Base-by-base conservation (phyloP, 2,888 invertebrate species). In the Pomacea canaliculata region DNA sequence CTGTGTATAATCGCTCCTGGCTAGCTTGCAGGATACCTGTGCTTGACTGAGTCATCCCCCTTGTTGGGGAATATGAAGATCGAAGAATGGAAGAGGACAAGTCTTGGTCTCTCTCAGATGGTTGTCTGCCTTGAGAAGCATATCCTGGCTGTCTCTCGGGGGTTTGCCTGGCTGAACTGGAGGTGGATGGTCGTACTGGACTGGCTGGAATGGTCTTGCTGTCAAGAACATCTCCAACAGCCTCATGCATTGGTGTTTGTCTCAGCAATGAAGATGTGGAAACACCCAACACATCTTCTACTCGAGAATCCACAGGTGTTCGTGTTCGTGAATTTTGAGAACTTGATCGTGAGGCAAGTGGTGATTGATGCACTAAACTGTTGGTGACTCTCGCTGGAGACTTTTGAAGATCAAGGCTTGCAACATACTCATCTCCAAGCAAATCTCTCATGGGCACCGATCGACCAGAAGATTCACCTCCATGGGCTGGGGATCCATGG, bases 1-100 rank as follows among this genome's bases (percentile, higher is more conserved):
- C 71, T 18, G 70, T 70, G 18, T 83, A 84, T 13, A 83, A 71
- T 73, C 82, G 83, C 70, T 85, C 84, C 56, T 82, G 84, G 62
- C 82, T 83, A 59, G 82, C 76, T 27, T 79, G 70, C 19, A 85
- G 71, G 12, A 78, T 59, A 70, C 79, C 79, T 18, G 79, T 73
- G 63, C 81, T 78, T 5, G 78, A 27, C 7, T 80, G 80, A 23
- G 80, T 78, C 19, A 79, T 79, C 12, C 71, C 70, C 60, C 79
- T 71, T 18, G 76, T 56, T 27, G 78, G 79, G 16, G 77, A 79
- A 46, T 76, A 74, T 8, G 51, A 48, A 13, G 80, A 79, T 19
- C 71, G 70, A 0, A 69, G 18, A 13, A 77, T 80, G 49, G 62
- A 68, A 46, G 63, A 63, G 10, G 16, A 62, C 74, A 49, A 37